These are phyloP conservation scores for Macrophya alboannulata DNA, from an alignment of 2,888 invertebrate genomes.

Conservation along the genomic window DNA sequence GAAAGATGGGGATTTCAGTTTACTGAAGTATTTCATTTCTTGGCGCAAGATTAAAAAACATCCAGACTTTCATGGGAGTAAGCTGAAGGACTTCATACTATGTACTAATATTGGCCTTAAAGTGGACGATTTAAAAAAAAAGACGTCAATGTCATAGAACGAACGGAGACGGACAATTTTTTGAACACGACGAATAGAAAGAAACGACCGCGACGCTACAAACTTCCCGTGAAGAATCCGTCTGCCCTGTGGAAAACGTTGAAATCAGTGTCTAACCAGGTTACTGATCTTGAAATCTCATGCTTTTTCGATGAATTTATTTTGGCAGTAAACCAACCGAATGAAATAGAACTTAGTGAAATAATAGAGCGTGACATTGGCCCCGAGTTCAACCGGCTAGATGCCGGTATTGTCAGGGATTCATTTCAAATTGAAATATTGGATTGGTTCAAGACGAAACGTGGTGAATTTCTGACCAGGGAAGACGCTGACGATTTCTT, in stretches of 20 bases:
- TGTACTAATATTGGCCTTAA: constrained; percentile 6
- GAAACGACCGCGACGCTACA: neutral
- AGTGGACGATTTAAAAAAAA: neutral
- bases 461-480: neutral
- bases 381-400: neutral
- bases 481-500: neutral
- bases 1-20: neutral
- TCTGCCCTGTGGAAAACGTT: neutral
- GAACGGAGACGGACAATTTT: neutral
- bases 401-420: neutral
- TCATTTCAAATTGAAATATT: constrained; percentile 3
- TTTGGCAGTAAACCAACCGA: constrained; percentile 18
- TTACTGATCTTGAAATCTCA: neutral
- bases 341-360: constrained; percentile 8
- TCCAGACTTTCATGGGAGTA: neutral
- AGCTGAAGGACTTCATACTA: neutral
- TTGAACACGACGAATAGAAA: neutral
- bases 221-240: neutral
- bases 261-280: neutral
- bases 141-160: neutral
- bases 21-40: constrained; percentile 14
- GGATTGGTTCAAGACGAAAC: constrained; percentile 10
- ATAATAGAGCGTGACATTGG: neutral
- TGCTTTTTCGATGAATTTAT: neutral
- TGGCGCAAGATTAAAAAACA: neutral